Conservation (phyloP, 2,888 invertebrate species). For the Keiferia lycopersicella region DNA sequence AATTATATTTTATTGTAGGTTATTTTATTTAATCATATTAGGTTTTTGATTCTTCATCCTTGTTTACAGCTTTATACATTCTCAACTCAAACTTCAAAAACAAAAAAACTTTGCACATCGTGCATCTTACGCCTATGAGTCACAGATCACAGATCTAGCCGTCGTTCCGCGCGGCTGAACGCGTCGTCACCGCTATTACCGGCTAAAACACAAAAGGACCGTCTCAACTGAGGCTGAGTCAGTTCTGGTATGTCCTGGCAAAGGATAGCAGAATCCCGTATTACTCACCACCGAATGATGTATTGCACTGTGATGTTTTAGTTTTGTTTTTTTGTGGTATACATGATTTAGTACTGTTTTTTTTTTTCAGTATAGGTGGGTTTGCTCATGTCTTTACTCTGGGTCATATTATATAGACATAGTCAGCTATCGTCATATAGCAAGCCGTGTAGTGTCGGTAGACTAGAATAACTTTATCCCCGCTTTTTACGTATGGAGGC, state of each 20-base stretch:
- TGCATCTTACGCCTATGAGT: background rate
- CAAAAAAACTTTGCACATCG: background rate
- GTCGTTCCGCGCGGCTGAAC: background rate
- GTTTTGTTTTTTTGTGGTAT: background rate
- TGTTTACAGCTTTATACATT: background rate
- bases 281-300: constrained; percentile 20
- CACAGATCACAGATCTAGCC: constrained; percentile 6
- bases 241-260: constrained; percentile 59
- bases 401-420: no score
- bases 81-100: background rate
- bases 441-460: no score
- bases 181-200: constrained; percentile 24
- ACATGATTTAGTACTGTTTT: no score
- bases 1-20: no score
- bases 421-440: no score
- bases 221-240: constrained; percentile 44
- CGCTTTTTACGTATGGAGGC: no score
- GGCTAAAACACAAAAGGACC: constrained; percentile 27
- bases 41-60: no score
- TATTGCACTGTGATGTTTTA: background rate
- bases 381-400: no score
- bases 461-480: no score
- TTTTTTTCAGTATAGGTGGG: no score
- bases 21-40: no score
- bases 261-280: constrained; percentile 57